Conservation (phyloP, 1,140 invertebrate species). For the Drosophila nigromelanica region DNA sequence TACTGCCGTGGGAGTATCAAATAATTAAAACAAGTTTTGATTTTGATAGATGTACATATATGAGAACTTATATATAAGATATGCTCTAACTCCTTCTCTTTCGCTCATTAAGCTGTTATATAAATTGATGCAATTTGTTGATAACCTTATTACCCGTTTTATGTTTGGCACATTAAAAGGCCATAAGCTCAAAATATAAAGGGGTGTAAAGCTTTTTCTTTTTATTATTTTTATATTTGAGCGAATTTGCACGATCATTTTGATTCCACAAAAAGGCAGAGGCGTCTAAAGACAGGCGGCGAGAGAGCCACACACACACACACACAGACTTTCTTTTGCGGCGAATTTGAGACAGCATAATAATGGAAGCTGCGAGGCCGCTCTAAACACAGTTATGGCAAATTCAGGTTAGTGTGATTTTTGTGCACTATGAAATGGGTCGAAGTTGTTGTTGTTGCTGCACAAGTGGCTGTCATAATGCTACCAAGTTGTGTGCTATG, state of each 20-base stretch:
- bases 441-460: slow-evolving; percentile 32
- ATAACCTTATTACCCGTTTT: slow-evolving; percentile 15
- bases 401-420: slow-evolving; percentile 80
- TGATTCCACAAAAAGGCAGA: not conserved
- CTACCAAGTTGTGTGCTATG: slow-evolving; percentile 12
- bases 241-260: slow-evolving; percentile 39
- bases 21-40: slow-evolving; percentile 7
- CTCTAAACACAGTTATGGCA: slow-evolving; percentile 64
- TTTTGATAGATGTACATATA: not conserved
- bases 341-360: slow-evolving; percentile 58
- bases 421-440: slow-evolving; percentile 74
- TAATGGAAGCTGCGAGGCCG: slow-evolving; percentile 56
- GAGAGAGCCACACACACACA: slow-evolving; percentile 28
- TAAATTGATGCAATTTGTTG: slow-evolving; percentile 30
- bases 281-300: slow-evolving; percentile 38
- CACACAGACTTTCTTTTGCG: slow-evolving; percentile 45
- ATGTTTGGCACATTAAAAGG: slow-evolving; percentile 11
- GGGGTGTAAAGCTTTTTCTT: not conserved
- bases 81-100: not conserved
- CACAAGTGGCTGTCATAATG: slow-evolving; percentile 67
- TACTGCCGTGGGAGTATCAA: not conserved
- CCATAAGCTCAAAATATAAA: slow-evolving; percentile 8
- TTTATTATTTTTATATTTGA: not conserved
- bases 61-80: not conserved
- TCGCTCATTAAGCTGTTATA: not conserved